phyloP scores from a whole-genome alignment of 1,140 invertebrate genomes.

The Subanguina moxae region DNA sequence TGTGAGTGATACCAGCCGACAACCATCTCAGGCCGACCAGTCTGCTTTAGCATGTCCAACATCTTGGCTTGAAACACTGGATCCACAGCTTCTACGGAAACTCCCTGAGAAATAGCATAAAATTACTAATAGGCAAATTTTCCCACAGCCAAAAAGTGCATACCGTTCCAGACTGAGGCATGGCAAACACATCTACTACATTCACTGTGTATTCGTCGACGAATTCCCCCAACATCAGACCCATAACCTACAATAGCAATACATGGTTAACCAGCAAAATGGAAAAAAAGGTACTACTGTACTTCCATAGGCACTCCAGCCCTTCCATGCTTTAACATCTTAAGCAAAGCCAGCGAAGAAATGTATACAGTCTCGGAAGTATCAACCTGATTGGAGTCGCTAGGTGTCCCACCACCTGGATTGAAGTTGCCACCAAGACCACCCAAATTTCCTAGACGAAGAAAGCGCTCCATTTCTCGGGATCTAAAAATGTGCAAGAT shows the following conservation, averaged over 20 bases:
- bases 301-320: conserved; percentile 99
- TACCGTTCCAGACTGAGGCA: conserved; percentile 94
- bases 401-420: conserved; percentile 32
- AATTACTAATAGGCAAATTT: conserved; percentile 3
- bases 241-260: conserved; percentile 72
- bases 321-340: conserved; percentile 98
- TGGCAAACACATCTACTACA: conserved; percentile 99
- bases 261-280: conserved; percentile 60
- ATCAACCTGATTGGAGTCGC: conserved; percentile 91
- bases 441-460: conserved; percentile 16
- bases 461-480: conserved; percentile 26
- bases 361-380: conserved; percentile 98
- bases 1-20: conserved; percentile 99
- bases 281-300: not conserved
- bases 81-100: conserved; percentile 98
- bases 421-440: conserved; percentile 26
- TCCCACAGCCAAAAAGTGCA: conserved; percentile 16
- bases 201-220: conserved; percentile 98
- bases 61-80: conserved; percentile 99
- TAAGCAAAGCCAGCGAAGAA: conserved; percentile 90
- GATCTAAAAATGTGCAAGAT: no score
- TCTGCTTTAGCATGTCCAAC: conserved; percentile 99
- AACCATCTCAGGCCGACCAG: conserved; percentile 97
- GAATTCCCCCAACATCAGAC: conserved; percentile 98
- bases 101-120: conserved; percentile 71